phyloP scores from a whole-genome alignment of 1,140 invertebrate genomes.

The Lepidotrigona ventralis region DNA sequence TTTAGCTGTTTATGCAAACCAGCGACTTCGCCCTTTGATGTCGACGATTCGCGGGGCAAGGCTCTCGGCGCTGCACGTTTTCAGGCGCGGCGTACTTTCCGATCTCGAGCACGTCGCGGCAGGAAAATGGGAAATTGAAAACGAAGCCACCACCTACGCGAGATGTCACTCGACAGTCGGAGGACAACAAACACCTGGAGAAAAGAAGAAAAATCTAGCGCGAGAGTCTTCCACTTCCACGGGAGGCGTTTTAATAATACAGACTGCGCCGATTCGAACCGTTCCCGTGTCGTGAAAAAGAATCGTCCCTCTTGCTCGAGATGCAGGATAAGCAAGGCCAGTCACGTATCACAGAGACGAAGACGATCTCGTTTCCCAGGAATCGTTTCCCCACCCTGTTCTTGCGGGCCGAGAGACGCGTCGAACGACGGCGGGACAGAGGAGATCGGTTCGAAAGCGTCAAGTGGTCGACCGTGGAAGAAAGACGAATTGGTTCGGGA shows the following conservation, averaged over 20 bases:
- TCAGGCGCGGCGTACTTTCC: not conserved
- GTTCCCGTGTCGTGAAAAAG: not conserved
- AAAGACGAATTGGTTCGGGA: conserved; percentile 56
- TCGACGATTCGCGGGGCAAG: conserved; percentile 1
- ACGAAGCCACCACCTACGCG: not conserved
- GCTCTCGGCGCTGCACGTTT: not conserved
- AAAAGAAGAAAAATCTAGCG: too few relatives aligned
- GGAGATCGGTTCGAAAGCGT: conserved; percentile 13
- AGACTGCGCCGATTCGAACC: not conserved
- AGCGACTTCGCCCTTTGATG: conserved; percentile 30
- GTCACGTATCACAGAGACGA: not conserved
- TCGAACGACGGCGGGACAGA: not conserved
- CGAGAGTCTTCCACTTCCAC: not conserved
- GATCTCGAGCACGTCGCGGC: not conserved
- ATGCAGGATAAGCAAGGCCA: not conserved
- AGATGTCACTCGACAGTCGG: not conserved
- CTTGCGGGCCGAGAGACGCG: not conserved
- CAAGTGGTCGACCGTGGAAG: conserved; percentile 39
- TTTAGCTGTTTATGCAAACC: conserved; percentile 46
- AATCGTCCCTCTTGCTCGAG: too few relatives aligned
- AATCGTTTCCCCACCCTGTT: not conserved
- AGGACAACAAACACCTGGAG: not conserved
- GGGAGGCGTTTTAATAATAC: too few relatives aligned
- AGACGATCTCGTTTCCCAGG: conserved; percentile 23
- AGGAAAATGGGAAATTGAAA: not conserved